Base-by-base conservation (phyloP, 2,888 invertebrate genomes). In the Hirudinaria manillensis region DNA sequence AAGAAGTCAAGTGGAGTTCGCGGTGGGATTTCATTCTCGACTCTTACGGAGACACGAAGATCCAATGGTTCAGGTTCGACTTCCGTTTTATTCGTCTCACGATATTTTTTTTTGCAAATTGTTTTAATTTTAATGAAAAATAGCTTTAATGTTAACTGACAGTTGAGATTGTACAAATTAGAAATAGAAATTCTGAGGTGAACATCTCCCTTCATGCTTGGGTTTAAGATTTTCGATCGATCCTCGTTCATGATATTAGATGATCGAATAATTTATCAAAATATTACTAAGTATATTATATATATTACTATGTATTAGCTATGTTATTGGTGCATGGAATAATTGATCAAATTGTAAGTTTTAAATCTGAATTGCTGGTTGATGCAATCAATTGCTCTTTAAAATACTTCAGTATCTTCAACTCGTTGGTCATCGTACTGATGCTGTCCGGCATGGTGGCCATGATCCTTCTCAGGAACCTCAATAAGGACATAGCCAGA, bases 391-490 rank as follows among this genome's bases (percentile, higher is more conserved):
- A 32, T 68, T 10, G 36, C 21, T n/a, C 36, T 34, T 53, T 36
- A 7, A 68, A n/a, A 34, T 29, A 21, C 82, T 85, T 80, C 83
- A 96, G 95, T 79, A 99, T 99, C 82, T 88, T 99, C 78, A 99
- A 99, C 86, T 97, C 97, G 0, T 88, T 99, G 81, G 95, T 99
- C 75, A 99, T 99, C 80, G 95, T 95, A 1, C 87, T 96, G 51
- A 98, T 99, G 87, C 87, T 99, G 29, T 94, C 96, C 80, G 98
- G 98, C 80, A 99, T 99, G 98, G 96, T 99, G 27, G 98, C 97
- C 38, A 98, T 99, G 97, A 99, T 99, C 82, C 21, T 99, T 86
- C 86, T 99, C 79, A 89, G 98, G 78, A 99, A 98, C 0, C 87
- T 99, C 77, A 97, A 98, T 85, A 95, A 97, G 85, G 98, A 99